Base-by-base conservation (phyloP, 1,140 invertebrate species). In the Orussus abietinus region DNA sequence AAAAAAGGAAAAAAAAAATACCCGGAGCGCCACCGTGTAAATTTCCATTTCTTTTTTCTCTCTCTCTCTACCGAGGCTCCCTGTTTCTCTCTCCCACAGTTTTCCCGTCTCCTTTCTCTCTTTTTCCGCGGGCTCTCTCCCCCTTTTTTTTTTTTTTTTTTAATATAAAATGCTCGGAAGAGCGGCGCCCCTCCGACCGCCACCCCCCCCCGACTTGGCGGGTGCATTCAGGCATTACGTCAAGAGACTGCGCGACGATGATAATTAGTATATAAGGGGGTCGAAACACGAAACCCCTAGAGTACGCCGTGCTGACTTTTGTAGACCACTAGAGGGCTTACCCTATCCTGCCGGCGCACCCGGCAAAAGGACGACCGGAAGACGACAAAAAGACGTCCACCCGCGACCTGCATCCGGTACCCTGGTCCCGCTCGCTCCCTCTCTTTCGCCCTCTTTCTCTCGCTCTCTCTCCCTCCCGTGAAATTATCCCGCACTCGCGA, bases 261-360 rank as follows among this genome's bases (percentile, higher is more conserved):
- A 66, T 72, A 72, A 72, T 72, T 72, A 69, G 69, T 69, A 56
- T 49, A 59, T 57, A 62, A 66, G 63, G 48, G 59, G 49, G 49
- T 50, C 61, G 55, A 64, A 61, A 64, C 55, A 55, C 58, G 52
- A 56, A 62, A 55, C 53, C 59, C 49, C 59, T 60, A 62, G 57
- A 62, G 49, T 50, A 50, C 61, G 56, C 57, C 44, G 53, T 45
- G 51, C 59, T 63, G 64, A 66, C 48, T 66, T 67, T 51, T 69
- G 51, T 66, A 69, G 63, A 63, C 59, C 59, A 60, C 63, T 67
- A 55, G 37, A 62, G 42, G n/a, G 41, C 34, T 49, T 51, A 51
- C 38, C 46, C 54, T 48, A 49, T 55, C 45, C 50, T 49, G 50
- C 47, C 33, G 36, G 36, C 43, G 35, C 53, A 45, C n/a, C n/a